Conservation (phyloP, 2,113 vertebrate species). For the Oryzias javanicus region DNA sequence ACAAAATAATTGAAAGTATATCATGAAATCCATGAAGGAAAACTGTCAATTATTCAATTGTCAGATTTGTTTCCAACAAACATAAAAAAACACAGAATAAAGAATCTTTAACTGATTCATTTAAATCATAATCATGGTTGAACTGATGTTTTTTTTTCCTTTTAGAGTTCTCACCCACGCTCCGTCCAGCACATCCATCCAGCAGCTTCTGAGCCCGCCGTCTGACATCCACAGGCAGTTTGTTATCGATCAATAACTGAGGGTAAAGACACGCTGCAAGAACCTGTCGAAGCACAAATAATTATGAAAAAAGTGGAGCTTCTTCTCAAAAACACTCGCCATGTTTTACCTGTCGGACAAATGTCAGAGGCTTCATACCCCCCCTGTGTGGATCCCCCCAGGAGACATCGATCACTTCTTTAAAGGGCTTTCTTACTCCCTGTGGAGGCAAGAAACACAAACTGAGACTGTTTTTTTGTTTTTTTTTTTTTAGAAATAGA, state of each 20-base stretch:
- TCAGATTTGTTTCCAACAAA: too few relatives aligned
- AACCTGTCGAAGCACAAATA: constrained; percentile 53
- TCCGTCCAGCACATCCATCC: constrained; percentile 50
- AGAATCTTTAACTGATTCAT: too few relatives aligned
- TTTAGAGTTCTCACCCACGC: constrained; percentile 59
- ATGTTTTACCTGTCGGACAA: constrained; percentile 70
- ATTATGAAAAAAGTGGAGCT: background rate
- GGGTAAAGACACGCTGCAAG: constrained; percentile 73
- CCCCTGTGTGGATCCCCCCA: constrained; percentile 54
- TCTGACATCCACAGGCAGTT: constrained; percentile 61
- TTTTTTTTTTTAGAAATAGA: background rate
- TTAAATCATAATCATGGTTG: too few relatives aligned
- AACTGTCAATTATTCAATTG: too few relatives aligned
- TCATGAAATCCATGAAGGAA: too few relatives aligned
- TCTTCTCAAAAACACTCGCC: background rate
- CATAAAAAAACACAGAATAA: too few relatives aligned
- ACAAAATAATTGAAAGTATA: too few relatives aligned
- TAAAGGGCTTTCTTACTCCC: constrained; percentile 59
- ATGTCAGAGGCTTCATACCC: constrained; percentile 72
- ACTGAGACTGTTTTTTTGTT: background rate
- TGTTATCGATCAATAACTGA: constrained; percentile 52
- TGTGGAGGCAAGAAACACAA: constrained; percentile 23
- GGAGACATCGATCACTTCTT: constrained; percentile 58
- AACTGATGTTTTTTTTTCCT: too few relatives aligned
- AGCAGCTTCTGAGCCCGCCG: constrained; percentile 65